Evolutionary conservation across 2,888 invertebrate species (phyloP), one percentile per base, ranked within the genome.

Genomic region (Marasmarcha lunaedactyla): DNA sequence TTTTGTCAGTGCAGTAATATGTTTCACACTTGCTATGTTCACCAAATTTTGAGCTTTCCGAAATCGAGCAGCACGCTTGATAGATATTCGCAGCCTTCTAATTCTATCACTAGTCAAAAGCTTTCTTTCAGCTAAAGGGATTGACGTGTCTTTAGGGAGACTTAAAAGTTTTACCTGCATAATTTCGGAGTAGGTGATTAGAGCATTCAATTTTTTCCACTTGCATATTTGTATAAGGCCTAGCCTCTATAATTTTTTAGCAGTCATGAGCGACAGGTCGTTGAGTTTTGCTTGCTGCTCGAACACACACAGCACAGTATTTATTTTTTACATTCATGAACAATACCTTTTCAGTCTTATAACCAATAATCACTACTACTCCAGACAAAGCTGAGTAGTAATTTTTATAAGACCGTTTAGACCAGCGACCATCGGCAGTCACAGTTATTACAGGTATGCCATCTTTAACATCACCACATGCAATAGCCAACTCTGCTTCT

Each of bases 341-440:
- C n/a, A 35, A 20, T 14, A 33, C 20, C 12, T 39, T n/a, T 14
- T 15, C 26, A 9, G 10, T 35, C 30, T 35, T n/a, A 35, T 34
- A 35, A 0, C 52, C 52, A 6, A 51, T 40, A 2, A 51, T 36
- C 11, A 35, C 27, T 26, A 37, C 41, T 13, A 12, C 35, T 9
- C 33, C 30, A 7, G 38, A 38, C 2, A 20, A 7, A 2, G 38
- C 38, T 7, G 38, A 15, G 13, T 37, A 37, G 2, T 37, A 25
- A 26, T 50, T 36, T 44, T 37, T n/a, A n/a, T n/a, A n/a, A n/a
- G n/a, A n/a, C n/a, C n/a, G n/a, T n/a, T n/a, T n/a, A n/a, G n/a
- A n/a, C 45, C 47, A 50, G 35, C 47, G 49, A 1, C 48, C 51
- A 40, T 54, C 49, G 3, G 35, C 47, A 12, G 46, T 38, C 1